A percentile compares a stretch with the other conserved stretches of the same genome.
phyloP scores from a whole-genome alignment of 2,797 vertebrate species.

The Myioborus melanocephalus region DNA sequence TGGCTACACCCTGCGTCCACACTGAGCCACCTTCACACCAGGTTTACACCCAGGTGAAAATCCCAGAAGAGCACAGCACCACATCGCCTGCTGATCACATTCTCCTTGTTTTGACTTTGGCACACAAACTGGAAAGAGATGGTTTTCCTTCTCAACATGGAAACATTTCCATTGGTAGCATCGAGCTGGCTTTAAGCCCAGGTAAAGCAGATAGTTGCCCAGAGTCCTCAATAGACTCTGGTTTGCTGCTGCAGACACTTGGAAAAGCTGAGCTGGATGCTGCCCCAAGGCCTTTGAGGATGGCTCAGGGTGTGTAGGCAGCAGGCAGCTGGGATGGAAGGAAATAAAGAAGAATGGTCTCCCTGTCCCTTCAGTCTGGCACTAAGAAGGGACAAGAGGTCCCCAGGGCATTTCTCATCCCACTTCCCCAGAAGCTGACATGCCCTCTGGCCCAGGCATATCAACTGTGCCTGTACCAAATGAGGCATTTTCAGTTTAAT shows the following conservation, averaged over 20 bases:
- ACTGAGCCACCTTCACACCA: background rate
- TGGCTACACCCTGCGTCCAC: background rate
- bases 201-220: background rate
- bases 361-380: background rate
- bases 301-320: background rate
- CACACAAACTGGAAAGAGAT: background rate
- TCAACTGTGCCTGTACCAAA: background rate
- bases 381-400: background rate
- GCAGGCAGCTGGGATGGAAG: background rate
- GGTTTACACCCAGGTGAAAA: rapidly evolving
- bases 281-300: background rate
- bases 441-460: background rate
- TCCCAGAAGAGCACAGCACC: too few species aligned
- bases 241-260: background rate
- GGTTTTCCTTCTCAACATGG: background rate
- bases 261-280: background rate
- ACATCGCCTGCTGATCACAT: rapidly evolving
- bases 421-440: background rate
- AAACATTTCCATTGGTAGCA: background rate
- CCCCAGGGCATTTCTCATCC: too few species aligned
- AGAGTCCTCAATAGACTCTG: rapidly evolving
- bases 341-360: background rate
- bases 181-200: rapidly evolving
- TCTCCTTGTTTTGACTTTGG: background rate
- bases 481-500: rapidly evolving